Percentiles rank a stretch among this genome's conserved stretches.
Evolutionary conservation across 2,888 invertebrate genomes (phyloP).

Genomic region (Torymus aiolomorphi): DNA sequence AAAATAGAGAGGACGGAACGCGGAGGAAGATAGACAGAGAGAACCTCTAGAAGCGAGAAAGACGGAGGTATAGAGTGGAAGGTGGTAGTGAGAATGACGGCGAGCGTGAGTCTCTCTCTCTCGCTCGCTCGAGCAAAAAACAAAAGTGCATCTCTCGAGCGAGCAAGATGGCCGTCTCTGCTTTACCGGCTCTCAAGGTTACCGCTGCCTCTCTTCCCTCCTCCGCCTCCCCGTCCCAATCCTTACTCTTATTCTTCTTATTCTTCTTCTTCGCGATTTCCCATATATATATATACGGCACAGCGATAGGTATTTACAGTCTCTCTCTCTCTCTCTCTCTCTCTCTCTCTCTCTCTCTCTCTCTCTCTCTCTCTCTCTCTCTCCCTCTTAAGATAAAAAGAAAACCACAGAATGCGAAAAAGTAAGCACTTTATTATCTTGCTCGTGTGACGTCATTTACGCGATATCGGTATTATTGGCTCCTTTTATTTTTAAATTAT

Average conservation of each 20-base stretch:
- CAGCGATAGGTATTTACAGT: conserved; percentile 6
- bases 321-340: too few species aligned
- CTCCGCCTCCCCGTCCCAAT: conserved; percentile 12
- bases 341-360: too few species aligned
- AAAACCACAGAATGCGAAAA: conserved; percentile 5
- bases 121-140: conserved; percentile 67
- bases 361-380: too few species aligned
- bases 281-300: too few species aligned
- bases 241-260: background rate
- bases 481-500: background rate
- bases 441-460: conserved; percentile 4
- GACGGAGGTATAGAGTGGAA: conserved; percentile 57
- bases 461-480: background rate
- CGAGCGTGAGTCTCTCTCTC: conserved; percentile 56
- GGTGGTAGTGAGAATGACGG: conserved; percentile 53
- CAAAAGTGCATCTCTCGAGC: conserved; percentile 71
- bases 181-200: conserved; percentile 72
- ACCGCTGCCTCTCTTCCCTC: conserved; percentile 54
- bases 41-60: conserved; percentile 48
- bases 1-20: conserved; percentile 41
- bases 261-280: conserved; percentile 23
- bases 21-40: conserved; percentile 23
- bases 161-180: conserved; percentile 72
- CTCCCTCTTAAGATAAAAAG: background rate
- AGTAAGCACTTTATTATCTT: conserved; percentile 25